Conservation (phyloP, 2,888 invertebrate species). For the Eumerus sabulonum region DNA sequence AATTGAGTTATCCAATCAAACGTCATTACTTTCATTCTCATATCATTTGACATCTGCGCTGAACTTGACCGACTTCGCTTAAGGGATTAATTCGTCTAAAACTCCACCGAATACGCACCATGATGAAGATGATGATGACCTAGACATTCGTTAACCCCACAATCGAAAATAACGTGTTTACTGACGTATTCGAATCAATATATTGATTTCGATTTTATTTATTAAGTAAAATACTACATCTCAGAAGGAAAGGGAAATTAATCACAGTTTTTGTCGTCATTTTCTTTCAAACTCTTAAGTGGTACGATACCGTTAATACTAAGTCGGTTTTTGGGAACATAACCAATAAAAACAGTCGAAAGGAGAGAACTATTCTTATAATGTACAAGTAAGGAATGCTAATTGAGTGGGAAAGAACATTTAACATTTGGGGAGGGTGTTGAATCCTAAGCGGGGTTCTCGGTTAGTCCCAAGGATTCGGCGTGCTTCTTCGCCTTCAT, state of each 20-base stretch:
- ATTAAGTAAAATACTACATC: constrained; percentile 42
- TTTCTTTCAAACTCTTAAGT: constrained; percentile 30
- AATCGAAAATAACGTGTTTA: neutral
- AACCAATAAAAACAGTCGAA: too few species aligned
- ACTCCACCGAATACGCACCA: too few species aligned
- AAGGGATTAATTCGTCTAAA: constrained; percentile 10
- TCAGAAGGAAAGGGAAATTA: constrained; percentile 40
- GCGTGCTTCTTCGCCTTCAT: constrained; percentile 96
- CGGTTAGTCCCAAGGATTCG: constrained; percentile 85
- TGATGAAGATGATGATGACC: constrained; percentile 49
- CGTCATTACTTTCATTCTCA: constrained; percentile 53
- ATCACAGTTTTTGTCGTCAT: constrained; percentile 60
- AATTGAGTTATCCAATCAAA: constrained; percentile 59
- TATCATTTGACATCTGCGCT: constrained; percentile 44
- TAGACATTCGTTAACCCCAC: constrained; percentile 10
- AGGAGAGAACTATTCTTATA: too few species aligned
- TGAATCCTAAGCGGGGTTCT: constrained; percentile 70
- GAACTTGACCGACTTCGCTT: constrained; percentile 53
- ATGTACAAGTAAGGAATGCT: too few species aligned
- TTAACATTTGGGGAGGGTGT: neutral
- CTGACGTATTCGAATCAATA: constrained; percentile 38
- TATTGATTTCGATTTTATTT: constrained; percentile 38
- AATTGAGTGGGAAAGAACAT: too few species aligned
- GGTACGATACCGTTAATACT: constrained; percentile 3
- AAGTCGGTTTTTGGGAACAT: too few species aligned